Percentiles rank a stretch among this genome's conserved stretches.
These are phyloP conservation scores for Venusia cambrica DNA, from an alignment of 2,888 invertebrate species.

Conservation along the genomic window DNA sequence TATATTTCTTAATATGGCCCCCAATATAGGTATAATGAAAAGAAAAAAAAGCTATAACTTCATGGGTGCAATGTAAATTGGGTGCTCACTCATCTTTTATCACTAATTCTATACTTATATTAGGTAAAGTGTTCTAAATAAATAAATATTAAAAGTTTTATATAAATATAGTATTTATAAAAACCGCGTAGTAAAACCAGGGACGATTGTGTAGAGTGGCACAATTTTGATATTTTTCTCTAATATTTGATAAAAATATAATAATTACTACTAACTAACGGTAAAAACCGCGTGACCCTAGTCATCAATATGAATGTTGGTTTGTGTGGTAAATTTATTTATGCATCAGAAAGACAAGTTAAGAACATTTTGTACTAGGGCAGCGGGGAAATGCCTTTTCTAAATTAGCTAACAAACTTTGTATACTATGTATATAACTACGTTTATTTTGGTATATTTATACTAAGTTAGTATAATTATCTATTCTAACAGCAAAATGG, in stretches of 20 bases:
- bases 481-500: constrained; percentile 30
- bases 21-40: no score
- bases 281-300: no score
- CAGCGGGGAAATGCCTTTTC: constrained; percentile 5
- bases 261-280: no score
- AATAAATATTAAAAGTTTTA: constrained; percentile 51
- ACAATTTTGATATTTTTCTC: constrained; percentile 47
- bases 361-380: no score
- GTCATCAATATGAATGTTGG: no score
- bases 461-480: constrained; percentile 15
- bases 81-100: constrained; percentile 8
- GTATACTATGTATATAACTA: constrained; percentile 10
- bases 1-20: no score
- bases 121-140: constrained; percentile 37
- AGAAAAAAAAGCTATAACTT: no score
- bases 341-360: no score
- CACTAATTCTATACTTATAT: constrained; percentile 13
- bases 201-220: constrained; percentile 53
- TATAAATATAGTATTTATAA: constrained; percentile 60
- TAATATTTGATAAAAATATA: constrained; percentile 13
- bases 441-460: constrained; percentile 13
- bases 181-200: constrained; percentile 42
- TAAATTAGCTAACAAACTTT: constrained; percentile 12
- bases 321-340: no score
- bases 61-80: no score